Evolutionary conservation across 1,140 invertebrate genomes (phyloP).

Genomic region (Pollicipes pollicipes): DNA sequence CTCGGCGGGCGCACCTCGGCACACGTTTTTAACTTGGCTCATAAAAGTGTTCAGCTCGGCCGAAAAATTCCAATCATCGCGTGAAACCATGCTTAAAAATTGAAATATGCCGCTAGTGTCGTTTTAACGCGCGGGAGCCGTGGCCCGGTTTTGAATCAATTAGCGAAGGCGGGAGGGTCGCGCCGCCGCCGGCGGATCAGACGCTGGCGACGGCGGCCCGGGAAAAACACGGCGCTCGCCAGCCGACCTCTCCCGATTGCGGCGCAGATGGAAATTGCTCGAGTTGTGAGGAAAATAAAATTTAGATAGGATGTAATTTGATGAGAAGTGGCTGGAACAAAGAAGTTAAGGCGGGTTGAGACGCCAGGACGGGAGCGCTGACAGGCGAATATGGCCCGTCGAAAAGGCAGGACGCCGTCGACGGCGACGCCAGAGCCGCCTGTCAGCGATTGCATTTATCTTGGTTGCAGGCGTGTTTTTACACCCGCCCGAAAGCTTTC

Average conservation of each 20-base stretch:
- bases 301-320: constrained; percentile 2
- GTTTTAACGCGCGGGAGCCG: background rate
- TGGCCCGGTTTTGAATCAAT: background rate
- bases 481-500: background rate
- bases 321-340: background rate
- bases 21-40: background rate
- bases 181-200: no score
- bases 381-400: background rate
- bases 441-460: background rate
- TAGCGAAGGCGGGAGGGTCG: background rate
- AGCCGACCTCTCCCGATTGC: background rate
- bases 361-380: background rate
- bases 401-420: background rate
- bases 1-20: no score
- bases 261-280: background rate
- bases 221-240: background rate
- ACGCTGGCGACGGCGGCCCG: no score
- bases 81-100: constrained; percentile 2
- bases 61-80: background rate
- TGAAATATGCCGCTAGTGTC: background rate
- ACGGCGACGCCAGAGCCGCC: no score
- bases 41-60: background rate
- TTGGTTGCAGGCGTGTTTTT: background rate
- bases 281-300: background rate
- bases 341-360: background rate